A percentile compares a stretch with the other conserved stretches of the same genome.
Evolutionary conservation across 1,140 invertebrate species (phyloP).

Genomic region (Aphidius ervi): DNA sequence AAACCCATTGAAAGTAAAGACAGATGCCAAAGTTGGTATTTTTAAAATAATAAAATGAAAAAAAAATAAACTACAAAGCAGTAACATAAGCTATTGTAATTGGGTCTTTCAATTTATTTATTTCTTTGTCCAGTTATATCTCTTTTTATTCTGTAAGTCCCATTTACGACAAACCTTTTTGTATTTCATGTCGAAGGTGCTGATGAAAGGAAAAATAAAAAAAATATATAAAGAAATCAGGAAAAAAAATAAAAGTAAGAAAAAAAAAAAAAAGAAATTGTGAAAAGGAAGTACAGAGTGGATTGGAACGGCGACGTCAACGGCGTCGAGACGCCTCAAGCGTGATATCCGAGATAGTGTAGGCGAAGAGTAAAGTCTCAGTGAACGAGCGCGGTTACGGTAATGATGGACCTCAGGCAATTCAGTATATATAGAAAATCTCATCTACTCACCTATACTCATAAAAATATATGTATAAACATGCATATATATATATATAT

Average conservation of each 20-base stretch:
- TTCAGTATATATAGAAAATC: too few species aligned
- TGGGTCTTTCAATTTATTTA: neutral
- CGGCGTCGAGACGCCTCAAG: constrained; percentile 8
- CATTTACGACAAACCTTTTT: neutral
- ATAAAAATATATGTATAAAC: neutral
- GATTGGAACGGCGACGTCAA: constrained; percentile 10
- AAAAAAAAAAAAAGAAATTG: neutral
- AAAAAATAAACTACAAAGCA: neutral
- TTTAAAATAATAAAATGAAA: neutral
- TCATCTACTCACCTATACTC: neutral
- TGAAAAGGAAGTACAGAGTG: constrained; percentile 5
- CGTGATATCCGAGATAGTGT: constrained; percentile 18
- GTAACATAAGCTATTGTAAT: neutral
- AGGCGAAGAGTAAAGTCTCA: constrained; percentile 10
- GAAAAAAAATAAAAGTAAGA: neutral
- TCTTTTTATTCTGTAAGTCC: neutral
- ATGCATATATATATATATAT: neutral
- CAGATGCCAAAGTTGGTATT: neutral
- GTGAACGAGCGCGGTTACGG: constrained; percentile 4
- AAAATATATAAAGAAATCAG: neutral
- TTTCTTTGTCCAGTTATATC: neutral
- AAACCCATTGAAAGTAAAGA: too few species aligned
- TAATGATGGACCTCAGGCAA: constrained; percentile 8
- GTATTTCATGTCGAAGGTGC: constrained; percentile 9
- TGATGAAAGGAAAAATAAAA: neutral